These are phyloP conservation scores for Sisyra nigra DNA, from an alignment of 2,888 invertebrate genomes.

Conservation along the genomic window DNA sequence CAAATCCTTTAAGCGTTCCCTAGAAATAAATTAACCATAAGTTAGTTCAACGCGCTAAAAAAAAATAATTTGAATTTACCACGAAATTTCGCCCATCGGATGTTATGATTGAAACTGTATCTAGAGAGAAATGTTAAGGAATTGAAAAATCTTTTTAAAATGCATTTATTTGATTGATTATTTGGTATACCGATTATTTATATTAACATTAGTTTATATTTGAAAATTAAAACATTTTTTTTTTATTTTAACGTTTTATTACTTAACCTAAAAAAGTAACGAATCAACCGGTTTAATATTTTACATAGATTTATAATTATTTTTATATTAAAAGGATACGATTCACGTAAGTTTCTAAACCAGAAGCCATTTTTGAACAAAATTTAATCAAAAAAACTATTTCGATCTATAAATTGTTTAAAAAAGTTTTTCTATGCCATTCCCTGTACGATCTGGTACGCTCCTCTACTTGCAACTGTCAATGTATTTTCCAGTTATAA, in stretches of 20 bases:
- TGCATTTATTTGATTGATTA: background rate
- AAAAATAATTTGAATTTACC: conserved; percentile 30
- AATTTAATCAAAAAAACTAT: no score
- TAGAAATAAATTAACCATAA: conserved; percentile 22
- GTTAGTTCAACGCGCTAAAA: conserved; percentile 4
- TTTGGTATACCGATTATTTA: no score
- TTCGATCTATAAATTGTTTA: no score
- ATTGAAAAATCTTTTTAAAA: background rate
- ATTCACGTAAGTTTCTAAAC: conserved; percentile 74
- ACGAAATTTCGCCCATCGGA: conserved; percentile 93
- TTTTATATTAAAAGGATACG: conserved; percentile 39
- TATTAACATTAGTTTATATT: no score
- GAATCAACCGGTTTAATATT: conserved; percentile 3
- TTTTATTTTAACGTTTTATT: background rate
- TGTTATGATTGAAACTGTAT: conserved; percentile 88
- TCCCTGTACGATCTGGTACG: no score
- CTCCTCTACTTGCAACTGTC: no score
- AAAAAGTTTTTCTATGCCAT: no score
- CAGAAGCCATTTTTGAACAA: conserved; percentile 50
- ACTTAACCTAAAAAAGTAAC: background rate
- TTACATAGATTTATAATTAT: conserved; percentile 8
- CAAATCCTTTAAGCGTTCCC: conserved; percentile 96
- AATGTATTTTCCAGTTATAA: no score
- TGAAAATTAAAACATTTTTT: no score
- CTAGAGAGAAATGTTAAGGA: conserved; percentile 22